Conservation (phyloP, 92 coral and sea anemone species). For the Anthopleura xanthogrammica region DNA sequence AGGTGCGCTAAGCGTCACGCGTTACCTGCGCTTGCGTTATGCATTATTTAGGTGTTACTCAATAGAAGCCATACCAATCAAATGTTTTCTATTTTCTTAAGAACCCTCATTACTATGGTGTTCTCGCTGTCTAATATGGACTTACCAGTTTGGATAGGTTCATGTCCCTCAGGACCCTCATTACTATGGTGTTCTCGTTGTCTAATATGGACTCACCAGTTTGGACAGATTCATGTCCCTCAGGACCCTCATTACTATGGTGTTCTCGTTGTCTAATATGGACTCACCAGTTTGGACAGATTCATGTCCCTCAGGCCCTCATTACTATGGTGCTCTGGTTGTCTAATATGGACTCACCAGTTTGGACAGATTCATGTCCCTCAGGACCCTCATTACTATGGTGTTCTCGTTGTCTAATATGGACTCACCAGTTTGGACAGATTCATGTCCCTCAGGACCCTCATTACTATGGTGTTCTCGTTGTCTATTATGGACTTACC, state of each 20-base stretch:
- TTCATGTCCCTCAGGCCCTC: constrained; percentile 51
- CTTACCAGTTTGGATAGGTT: constrained; percentile 87
- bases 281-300: constrained; percentile 77
- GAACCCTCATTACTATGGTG: constrained; percentile 35
- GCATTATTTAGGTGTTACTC: not conserved
- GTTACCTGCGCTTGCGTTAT: too few relatives aligned
- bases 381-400: constrained; percentile 61
- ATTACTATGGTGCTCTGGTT: not conserved
- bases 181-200: constrained; percentile 39
- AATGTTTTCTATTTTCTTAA: constrained; percentile 74
- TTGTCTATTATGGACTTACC: too few relatives aligned
- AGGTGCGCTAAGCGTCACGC: not conserved
- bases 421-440: too few relatives aligned
- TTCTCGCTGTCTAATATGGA: not conserved
- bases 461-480: too few relatives aligned
- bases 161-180: constrained; percentile 80
- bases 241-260: not conserved
- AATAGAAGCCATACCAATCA: too few relatives aligned
- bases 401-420: too few relatives aligned
- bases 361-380: constrained; percentile 90
- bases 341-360: constrained; percentile 41
- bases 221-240: constrained; percentile 84
- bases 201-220: constrained; percentile 43
- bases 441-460: too few relatives aligned
- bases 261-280: constrained; percentile 30